phyloP scores from a whole-genome alignment of 30 jellyfish, hydroid and myxozoan species.

The Nemopilema nomurai region DNA sequence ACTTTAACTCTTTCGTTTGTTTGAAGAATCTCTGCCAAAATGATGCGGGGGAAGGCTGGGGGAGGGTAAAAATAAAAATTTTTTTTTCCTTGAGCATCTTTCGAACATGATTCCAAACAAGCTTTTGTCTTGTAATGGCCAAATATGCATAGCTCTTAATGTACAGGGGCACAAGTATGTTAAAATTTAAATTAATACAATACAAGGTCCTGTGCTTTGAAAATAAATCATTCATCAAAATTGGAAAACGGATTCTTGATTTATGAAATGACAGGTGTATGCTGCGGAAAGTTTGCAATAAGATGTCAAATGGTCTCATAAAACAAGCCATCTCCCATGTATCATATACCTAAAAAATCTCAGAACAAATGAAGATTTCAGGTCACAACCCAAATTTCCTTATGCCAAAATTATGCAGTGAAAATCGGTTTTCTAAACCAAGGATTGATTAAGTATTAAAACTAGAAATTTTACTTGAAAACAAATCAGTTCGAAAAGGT shows the following conservation, averaged over 20 bases:
- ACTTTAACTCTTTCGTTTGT: not conserved
- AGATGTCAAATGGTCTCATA: not conserved
- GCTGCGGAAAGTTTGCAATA: not conserved
- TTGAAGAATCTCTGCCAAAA: not conserved
- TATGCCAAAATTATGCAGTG: not conserved
- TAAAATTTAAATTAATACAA: not conserved
- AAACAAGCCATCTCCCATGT: not conserved
- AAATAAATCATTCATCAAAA: not conserved
- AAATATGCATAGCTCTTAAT: not conserved
- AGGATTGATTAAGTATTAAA: not conserved
- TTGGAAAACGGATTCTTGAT: not conserved
- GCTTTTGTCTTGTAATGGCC: not conserved
- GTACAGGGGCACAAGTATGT: not conserved
- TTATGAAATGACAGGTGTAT: not conserved
- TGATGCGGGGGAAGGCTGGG: not conserved
- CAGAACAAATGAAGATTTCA: not conserved
- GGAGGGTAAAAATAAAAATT: not conserved
- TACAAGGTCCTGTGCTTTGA: not conserved
- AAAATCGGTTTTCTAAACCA: too few relatives aligned
- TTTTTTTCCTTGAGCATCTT: not conserved
- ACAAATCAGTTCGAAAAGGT: not conserved
- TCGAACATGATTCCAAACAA: not conserved
- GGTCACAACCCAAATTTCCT: not conserved
- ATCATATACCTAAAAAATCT: not conserved
- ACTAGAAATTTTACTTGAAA: not conserved